Evolutionary conservation across 1,140 invertebrate genomes (phyloP).

Genomic region (Pseudomyrmex concolor): DNA sequence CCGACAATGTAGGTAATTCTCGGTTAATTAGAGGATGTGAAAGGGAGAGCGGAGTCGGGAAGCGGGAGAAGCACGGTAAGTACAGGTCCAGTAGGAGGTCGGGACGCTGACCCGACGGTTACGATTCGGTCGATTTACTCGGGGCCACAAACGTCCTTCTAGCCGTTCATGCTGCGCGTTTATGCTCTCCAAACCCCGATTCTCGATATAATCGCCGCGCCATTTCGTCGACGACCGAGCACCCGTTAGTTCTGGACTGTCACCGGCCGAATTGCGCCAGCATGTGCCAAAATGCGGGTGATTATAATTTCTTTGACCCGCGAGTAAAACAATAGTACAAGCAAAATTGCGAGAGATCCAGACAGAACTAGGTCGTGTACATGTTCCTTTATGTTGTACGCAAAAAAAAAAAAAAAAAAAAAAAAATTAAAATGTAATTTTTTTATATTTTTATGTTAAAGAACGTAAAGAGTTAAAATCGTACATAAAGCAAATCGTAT

Average conservation of each 20-base stretch:
- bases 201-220: constrained; percentile 30
- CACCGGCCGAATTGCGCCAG: constrained; percentile 11
- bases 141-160: neutral
- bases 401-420: too few species aligned
- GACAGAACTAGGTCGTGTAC: neutral
- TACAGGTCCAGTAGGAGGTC: constrained; percentile 12
- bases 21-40: constrained; percentile 75
- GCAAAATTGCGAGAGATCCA: neutral
- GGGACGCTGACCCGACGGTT: constrained; percentile 47
- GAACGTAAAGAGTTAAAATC: too few species aligned
- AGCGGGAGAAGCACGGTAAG: constrained; percentile 17
- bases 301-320: neutral
- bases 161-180: neutral
- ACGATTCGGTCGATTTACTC: constrained; percentile 71
- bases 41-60: neutral
- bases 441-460: too few species aligned
- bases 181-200: constrained; percentile 23
- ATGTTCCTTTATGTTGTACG: neutral
- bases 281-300: neutral
- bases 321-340: neutral
- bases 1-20: constrained; percentile 76
- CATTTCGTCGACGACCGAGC: constrained; percentile 15
- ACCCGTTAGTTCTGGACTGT: constrained; percentile 34
- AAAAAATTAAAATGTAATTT: too few species aligned
- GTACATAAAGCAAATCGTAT: too few species aligned